A percentile compares a stretch with the other conserved stretches of the same genome.
phyloP scores from a whole-genome alignment of 2,113 vertebrate genomes.

The Lophochroa leadbeateri region DNA sequence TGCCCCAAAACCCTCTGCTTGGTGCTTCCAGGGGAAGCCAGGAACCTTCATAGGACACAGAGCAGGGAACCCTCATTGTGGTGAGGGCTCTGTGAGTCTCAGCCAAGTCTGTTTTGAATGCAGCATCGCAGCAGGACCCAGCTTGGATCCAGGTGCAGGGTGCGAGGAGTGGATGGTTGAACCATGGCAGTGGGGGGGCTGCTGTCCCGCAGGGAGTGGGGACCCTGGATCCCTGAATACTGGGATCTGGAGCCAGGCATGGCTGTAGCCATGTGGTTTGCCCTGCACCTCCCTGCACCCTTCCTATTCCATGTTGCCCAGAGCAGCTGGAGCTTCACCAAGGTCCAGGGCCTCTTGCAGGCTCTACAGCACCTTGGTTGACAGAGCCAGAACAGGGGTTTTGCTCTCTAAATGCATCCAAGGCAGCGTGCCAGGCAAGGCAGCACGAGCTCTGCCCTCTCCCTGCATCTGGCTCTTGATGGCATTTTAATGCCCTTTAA shows the following conservation, averaged over 20 bases:
- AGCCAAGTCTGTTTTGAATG: neutral
- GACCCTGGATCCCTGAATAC: neutral
- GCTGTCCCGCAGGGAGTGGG: neutral
- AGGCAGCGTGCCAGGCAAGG: neutral
- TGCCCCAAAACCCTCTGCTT: neutral
- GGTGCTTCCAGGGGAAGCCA: neutral
- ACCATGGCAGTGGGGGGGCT: rapidly evolving
- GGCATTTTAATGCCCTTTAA: neutral
- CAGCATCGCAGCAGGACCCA: neutral
- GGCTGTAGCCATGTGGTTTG: neutral
- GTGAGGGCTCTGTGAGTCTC: neutral
- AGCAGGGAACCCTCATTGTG: neutral
- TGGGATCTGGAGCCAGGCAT: rapidly evolving
- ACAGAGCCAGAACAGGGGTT: neutral
- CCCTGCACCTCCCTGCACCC: neutral
- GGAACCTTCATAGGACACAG: neutral
- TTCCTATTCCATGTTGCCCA: rapidly evolving
- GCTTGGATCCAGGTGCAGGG: neutral
- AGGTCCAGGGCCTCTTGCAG: neutral
- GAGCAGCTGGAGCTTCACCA: neutral
- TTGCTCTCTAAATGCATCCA: neutral
- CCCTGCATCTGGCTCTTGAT: neutral
- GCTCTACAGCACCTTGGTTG: rapidly evolving
- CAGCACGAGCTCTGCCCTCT: neutral
- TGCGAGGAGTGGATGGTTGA: neutral